Evolutionary conservation across 2,113 vertebrate species (phyloP).

Genomic region (Cairina moschata): DNA sequence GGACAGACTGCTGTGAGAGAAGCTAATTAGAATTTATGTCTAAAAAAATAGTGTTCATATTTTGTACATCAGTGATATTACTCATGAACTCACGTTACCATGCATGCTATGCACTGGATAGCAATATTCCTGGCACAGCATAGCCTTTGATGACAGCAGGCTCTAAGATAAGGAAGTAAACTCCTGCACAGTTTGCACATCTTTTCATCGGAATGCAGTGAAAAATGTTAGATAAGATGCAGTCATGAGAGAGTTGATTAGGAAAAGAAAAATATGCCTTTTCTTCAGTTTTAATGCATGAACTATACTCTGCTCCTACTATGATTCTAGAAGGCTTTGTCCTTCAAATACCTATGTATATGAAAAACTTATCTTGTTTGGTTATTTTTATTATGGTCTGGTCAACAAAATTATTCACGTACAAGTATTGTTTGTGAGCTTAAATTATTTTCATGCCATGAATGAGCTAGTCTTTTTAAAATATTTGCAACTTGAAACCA

Average conservation of each 20-base stretch:
- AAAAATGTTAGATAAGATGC: slow-evolving; percentile 1
- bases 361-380: not conserved
- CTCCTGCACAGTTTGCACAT: not conserved
- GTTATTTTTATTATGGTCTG: not conserved
- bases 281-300: not conserved
- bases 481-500: not conserved
- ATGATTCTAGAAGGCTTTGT: not conserved
- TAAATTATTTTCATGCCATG: not conserved
- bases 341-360: not conserved
- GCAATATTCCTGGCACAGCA: not conserved
- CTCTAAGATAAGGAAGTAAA: slow-evolving; percentile 3
- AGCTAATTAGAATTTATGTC: not conserved
- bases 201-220: not conserved
- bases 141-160: not conserved
- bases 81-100: not conserved
- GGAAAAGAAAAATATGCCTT: not conserved
- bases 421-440: not conserved
- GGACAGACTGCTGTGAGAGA: not conserved
- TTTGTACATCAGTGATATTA: not conserved
- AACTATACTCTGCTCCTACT: not conserved
- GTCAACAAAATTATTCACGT: not conserved
- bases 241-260: not conserved
- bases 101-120: not conserved
- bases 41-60: not conserved
- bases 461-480: not conserved